Base-by-base conservation (phyloP, 2,888 invertebrate genomes). In the Agriopis marginaria region DNA sequence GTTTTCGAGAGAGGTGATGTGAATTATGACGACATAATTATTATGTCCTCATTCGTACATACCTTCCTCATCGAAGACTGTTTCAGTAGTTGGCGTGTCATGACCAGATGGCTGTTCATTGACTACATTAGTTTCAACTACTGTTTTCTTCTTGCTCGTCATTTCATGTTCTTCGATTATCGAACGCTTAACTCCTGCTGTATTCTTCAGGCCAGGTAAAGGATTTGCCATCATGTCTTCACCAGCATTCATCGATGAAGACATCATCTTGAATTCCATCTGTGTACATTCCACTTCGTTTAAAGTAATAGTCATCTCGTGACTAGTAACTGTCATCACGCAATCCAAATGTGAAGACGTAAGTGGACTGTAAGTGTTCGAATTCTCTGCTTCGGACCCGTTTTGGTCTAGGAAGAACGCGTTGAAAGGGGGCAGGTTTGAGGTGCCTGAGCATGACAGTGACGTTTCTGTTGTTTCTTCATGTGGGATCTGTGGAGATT, bases 31-130 rank as follows among this genome's bases (percentile, higher is more conserved):
- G 11, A 8, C 10, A 32, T 17, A 8, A 39, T 12, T 3, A 54
- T 14, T n/a, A 14, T 17, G 10, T 55, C 9, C 40, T n/a, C 9
- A 32, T 32, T 14, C 23, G 47, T 60, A 79, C 86, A 82, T 68
- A 87, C 87, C 68, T 44, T 76, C 77, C 50, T 84, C 84, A 49
- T 82, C 83, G n/a, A 86, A 81, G 42, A 86, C 79, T 0, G 65
- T 65, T 7, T 84, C 84, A 7, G 86, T 72, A 4, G 74, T 71
- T 3, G 76, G 71, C 11, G 79, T 71, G 6, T 64, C 71, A 4
- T 63, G 42, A 3, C 64, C 70, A 12, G 68, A 4, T 7, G 17
- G 10, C 32, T 40, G 47, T 9, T 53, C 60, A 12, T 7, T 40
- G 11, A 40, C 10, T 55, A 32, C 7, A 53, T n/a, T 50, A 54